phyloP scores from a whole-genome alignment of 2,113 vertebrate genomes.

The Leptobrachium ailaonicum region DNA sequence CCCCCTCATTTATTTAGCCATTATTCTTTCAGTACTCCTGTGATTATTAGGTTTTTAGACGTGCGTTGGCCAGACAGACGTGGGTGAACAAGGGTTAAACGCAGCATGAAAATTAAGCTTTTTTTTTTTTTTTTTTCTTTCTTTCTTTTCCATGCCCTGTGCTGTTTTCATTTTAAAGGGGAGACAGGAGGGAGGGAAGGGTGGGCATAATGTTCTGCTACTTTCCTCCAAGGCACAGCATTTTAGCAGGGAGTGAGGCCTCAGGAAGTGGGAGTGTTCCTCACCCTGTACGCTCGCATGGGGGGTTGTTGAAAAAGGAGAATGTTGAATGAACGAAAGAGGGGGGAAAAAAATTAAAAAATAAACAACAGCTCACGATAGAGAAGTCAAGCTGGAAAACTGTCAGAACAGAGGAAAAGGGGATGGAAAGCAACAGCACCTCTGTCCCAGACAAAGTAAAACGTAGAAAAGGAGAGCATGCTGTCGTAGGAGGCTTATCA shows the following conservation, averaged over 20 bases:
- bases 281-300: conserved; percentile 62
- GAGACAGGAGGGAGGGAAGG: conserved; percentile 44
- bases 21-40: neutral
- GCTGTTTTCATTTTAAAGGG: conserved; percentile 55
- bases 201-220: conserved; percentile 49
- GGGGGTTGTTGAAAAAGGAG: conserved; percentile 80
- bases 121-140: neutral
- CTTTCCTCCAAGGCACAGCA: conserved; percentile 52
- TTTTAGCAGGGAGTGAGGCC: conserved; percentile 65
- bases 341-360: conserved; percentile 71
- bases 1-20: conserved; percentile 23
- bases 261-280: conserved; percentile 91
- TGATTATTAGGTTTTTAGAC: conserved; percentile 13
- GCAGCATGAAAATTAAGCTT: conserved; percentile 24
- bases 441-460: conserved; percentile 40
- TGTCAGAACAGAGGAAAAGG: conserved; percentile 55
- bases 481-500: conserved; percentile 51
- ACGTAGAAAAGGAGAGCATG: conserved; percentile 14
- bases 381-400: conserved; percentile 56
- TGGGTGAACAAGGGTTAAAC: conserved; percentile 40
- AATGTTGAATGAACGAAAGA: conserved; percentile 74
- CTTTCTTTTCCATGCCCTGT: conserved; percentile 28
- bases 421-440: conserved; percentile 36
- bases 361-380: conserved; percentile 81
- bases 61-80: conserved; percentile 10